These are phyloP conservation scores for Hypena proboscidalis DNA, from an alignment of 2,888 invertebrate genomes.

Conservation along the genomic window DNA sequence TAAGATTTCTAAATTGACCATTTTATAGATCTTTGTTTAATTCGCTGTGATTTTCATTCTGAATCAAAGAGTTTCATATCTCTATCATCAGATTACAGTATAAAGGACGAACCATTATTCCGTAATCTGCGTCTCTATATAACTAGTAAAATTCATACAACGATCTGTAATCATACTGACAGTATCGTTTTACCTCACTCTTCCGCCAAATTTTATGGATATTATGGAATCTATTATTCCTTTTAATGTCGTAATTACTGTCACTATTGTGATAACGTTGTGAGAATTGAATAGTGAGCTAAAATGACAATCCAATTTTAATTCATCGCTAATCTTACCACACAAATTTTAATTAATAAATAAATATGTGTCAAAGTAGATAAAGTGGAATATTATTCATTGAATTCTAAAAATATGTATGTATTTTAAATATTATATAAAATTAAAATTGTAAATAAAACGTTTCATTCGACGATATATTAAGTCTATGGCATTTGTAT, in stretches of 20 bases:
- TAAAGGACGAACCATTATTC: too few species aligned
- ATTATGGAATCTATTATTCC: conserved; percentile 49
- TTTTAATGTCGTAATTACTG: conserved; percentile 51
- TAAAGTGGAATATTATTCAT: conserved; percentile 51
- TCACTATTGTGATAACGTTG: conserved; percentile 59
- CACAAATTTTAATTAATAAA: conserved; percentile 39
- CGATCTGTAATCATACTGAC: conserved; percentile 48
- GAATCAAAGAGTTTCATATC: conserved; percentile 19
- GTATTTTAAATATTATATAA: conserved; percentile 54
- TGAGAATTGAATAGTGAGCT: conserved; percentile 49
- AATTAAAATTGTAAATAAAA: conserved; percentile 68
- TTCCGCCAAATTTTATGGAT: conserved; percentile 37
- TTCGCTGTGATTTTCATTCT: conserved; percentile 31
- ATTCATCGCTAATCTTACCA: conserved; percentile 35
- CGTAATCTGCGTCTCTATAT: too few species aligned
- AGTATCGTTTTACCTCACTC: conserved; percentile 49
- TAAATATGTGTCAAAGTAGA: conserved; percentile 61
- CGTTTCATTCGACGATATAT: conserved; percentile 61
- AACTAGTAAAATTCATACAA: conserved; percentile 50
- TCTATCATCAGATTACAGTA: too few species aligned
- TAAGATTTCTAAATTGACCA: conserved; percentile 29
- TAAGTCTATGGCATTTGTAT: conserved; percentile 70
- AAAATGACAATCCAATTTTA: conserved; percentile 42
- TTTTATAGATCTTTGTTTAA: conserved; percentile 18
- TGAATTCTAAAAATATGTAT: conserved; percentile 76